These are phyloP conservation scores for Coturnix japonica DNA, from an alignment of 2,113 vertebrate genomes.

Conservation along the genomic window DNA sequence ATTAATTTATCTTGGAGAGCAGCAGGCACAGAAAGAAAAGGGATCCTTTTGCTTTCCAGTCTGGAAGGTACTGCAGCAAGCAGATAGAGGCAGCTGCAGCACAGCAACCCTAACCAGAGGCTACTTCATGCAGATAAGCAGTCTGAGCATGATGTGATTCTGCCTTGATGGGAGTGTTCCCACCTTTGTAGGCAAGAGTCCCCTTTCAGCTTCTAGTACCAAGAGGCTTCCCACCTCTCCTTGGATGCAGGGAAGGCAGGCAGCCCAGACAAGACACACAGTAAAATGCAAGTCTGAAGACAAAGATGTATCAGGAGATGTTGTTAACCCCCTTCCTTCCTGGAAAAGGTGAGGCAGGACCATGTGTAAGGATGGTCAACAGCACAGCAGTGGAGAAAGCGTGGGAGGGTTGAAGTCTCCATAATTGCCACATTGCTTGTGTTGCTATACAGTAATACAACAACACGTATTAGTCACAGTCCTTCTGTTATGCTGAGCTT, in stretches of 20 bases:
- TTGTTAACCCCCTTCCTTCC: background rate
- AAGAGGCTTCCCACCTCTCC: background rate
- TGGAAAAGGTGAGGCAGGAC: background rate
- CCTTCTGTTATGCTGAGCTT: background rate
- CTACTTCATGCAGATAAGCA: background rate
- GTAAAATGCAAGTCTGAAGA: accelerated
- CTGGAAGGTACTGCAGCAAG: background rate
- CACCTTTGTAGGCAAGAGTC: background rate
- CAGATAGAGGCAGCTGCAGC: background rate
- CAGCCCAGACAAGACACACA: background rate
- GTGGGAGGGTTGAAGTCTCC: background rate
- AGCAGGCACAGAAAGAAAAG: background rate
- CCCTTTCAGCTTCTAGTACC: background rate
- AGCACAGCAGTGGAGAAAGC: background rate
- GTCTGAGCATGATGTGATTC: accelerated
- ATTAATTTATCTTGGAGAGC: background rate
- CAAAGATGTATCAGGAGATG: background rate
- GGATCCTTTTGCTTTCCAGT: background rate
- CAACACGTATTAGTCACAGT: background rate
- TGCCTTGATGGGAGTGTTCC: background rate
- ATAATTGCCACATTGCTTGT: background rate
- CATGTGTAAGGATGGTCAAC: background rate
- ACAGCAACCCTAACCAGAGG: background rate
- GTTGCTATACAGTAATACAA: background rate
- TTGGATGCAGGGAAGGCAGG: accelerated